Evolutionary conservation across 2,888 invertebrate genomes (phyloP), one percentile per base, ranked within the genome.

Genomic region (Polydrusus cervinus): DNA sequence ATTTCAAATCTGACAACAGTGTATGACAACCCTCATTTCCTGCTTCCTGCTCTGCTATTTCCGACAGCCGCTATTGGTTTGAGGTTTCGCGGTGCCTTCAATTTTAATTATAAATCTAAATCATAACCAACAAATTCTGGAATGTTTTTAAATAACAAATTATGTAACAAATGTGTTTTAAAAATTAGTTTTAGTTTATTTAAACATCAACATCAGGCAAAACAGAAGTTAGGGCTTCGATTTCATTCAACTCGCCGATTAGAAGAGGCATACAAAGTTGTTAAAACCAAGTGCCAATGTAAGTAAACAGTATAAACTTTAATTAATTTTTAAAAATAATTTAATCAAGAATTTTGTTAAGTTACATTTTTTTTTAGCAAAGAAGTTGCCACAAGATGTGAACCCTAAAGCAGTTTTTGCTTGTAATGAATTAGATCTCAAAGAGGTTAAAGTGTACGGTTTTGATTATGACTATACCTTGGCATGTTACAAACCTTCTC

Each of bases 401-500:
- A 94, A 96, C 84, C 91, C 93, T 0, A 90, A 91, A 82, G 96
- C 95, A 49, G 97, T 99, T 1, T 99, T 98, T 88, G 97, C 97
- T 11, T 98, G 98, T 87, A 99, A 99, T 88, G 98, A 98, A 85
- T 89, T 98, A 72, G 95, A 97, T 86, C 89, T 99, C 67, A 91
- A 93, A 78, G 95, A 97, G 87, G 95, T 99, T 49, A 92, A 95
- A 83, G 96, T 98, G 0, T 98, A 97, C 89, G 97, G 99, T 51
- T 99, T 99, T 89, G 99, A 99, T 88, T 99, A 99, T 89, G 99
- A 99, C 87, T 99, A 99, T 87, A 99, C 99, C 0, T 87, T 99
- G 82, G 98, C 98, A 0, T 95, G 96, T 82, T 99, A 99, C 86
- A 97, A 96, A 84, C 94, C 95, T 10, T 91, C 94, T 18, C 89